Evolutionary conservation across 2,113 vertebrate genomes (phyloP).

Genomic region (Perca flavescens): DNA sequence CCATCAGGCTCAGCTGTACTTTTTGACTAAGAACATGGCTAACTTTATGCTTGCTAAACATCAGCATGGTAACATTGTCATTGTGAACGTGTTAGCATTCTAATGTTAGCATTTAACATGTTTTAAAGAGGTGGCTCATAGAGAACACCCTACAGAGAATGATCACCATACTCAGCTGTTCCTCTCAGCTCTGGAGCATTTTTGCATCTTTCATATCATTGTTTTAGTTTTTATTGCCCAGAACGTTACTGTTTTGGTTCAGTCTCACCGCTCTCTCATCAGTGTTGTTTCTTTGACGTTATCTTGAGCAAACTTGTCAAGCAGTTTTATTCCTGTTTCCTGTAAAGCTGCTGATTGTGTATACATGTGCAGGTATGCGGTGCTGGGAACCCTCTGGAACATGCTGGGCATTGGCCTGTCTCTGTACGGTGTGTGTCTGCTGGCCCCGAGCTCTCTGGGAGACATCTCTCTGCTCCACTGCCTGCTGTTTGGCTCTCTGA

Average conservation of each 20-base stretch:
- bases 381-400: conserved; percentile 88
- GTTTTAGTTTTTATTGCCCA: neutral
- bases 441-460: conserved; percentile 79
- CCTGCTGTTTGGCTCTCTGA: conserved; percentile 87
- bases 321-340: neutral
- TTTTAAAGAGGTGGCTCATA: neutral
- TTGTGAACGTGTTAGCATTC: neutral
- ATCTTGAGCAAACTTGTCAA: neutral
- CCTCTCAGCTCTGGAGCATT: neutral
- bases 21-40: neutral
- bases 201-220: neutral
- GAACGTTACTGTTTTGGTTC: neutral
- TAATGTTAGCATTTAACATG: neutral
- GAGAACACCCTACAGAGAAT: neutral
- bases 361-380: conserved; percentile 66
- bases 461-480: conserved; percentile 88
- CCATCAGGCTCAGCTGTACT: neutral
- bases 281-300: neutral
- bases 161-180: neutral
- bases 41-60: too few relatives aligned
- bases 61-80: neutral
- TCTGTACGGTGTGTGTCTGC: conserved; percentile 86
- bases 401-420: conserved; percentile 87
- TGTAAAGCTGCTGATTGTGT: neutral
- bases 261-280: neutral